phyloP scores from a whole-genome alignment of 2,113 vertebrate species.

The Leiothrix lutea region DNA sequence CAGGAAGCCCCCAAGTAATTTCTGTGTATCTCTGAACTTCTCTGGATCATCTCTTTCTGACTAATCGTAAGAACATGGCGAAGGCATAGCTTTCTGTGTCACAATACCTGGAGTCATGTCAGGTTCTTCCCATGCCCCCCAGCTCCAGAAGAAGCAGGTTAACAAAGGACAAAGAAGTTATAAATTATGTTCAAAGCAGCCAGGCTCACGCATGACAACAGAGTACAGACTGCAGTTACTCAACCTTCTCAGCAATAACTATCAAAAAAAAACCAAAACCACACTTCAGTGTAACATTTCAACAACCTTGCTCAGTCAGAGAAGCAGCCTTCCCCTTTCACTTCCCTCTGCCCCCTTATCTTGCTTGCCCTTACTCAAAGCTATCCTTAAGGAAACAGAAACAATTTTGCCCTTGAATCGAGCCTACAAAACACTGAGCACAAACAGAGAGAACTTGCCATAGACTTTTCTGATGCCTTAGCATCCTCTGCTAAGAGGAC shows the following conservation, averaged over 20 bases:
- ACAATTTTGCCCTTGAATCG: neutral
- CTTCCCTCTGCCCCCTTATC: neutral
- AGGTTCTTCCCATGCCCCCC: neutral
- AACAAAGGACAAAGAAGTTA: neutral
- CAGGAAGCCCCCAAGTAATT: constrained; percentile 32
- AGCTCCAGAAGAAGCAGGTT: neutral
- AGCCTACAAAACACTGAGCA: neutral
- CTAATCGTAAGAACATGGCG: neutral
- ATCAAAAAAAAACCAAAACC: neutral
- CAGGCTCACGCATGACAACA: neutral
- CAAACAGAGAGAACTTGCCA: neutral
- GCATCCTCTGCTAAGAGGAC: neutral
- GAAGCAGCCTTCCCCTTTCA: neutral
- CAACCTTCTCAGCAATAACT: neutral
- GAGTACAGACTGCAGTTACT: neutral
- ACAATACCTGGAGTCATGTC: neutral
- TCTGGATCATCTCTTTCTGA: neutral
- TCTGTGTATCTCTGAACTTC: neutral
- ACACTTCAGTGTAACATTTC: neutral
- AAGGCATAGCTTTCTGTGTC: constrained; percentile 11
- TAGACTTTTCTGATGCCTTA: neutral
- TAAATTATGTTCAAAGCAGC: neutral
- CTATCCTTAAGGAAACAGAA: neutral
- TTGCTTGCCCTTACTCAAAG: neutral
- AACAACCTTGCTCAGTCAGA: neutral